Conservation (phyloP, 2,113 vertebrate genomes). For the Miniopterus natalensis region DNA sequence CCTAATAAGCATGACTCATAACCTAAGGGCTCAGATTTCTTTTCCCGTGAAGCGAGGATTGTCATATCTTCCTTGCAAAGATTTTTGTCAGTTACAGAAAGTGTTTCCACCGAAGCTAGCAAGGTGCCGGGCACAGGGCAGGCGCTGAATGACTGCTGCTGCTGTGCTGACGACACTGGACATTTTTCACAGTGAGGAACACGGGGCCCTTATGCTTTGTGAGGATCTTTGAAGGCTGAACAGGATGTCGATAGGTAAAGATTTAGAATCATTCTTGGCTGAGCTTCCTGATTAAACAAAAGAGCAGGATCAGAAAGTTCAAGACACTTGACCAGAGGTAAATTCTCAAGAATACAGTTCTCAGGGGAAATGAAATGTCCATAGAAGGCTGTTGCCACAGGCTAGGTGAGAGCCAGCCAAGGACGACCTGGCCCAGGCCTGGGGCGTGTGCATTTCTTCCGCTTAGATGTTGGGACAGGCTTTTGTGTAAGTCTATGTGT, state of each 20-base stretch:
- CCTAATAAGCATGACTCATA: not conserved
- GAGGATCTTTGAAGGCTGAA: not conserved
- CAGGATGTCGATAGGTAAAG: not conserved
- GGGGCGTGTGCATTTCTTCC: not conserved
- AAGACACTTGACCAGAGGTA: not conserved
- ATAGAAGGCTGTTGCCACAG: not conserved
- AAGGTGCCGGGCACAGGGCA: not conserved
- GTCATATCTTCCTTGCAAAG: not conserved
- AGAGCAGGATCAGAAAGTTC: not conserved
- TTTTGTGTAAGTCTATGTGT: not conserved
- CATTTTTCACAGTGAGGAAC: not conserved
- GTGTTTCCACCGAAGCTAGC: not conserved
- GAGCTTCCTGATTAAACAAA: not conserved
- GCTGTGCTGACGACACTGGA: not conserved
- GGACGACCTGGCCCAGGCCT: not conserved
- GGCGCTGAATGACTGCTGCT: not conserved
- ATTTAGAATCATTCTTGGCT: not conserved
- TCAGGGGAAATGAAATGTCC: not conserved
- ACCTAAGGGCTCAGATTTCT: not conserved
- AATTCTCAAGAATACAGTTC: not conserved
- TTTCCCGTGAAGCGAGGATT: not conserved
- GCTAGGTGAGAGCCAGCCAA: not conserved
- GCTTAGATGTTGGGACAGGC: not conserved
- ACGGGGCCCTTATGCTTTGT: not conserved
- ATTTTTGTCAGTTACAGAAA: not conserved